Evolutionary conservation across 2,113 vertebrate species (phyloP), one percentile per base, ranked within the genome.

Genomic region (Paedocypris sp.): DNA sequence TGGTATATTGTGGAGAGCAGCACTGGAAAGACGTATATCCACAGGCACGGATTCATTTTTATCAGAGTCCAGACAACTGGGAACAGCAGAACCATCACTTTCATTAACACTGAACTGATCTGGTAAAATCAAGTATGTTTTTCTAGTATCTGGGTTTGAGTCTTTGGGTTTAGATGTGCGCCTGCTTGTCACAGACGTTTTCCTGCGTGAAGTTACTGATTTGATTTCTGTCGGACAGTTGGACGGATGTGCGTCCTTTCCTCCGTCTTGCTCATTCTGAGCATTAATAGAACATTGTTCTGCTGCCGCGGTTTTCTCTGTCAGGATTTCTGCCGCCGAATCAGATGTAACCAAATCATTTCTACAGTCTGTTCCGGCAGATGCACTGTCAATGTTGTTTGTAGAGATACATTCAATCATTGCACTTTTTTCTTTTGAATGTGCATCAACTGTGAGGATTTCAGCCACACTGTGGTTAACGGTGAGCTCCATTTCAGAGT

Each of bases 401-500:
- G 6, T 22, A 26, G 31, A 43, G 2, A 8, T 4, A 32, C n/a
- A 41, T 70, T 29, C 3, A 2, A 46, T 64, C 72, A 4, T 69
- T 1, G 15, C 23, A 13, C 28, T 12, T 33, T 2, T 53, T 49
- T 49, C 73, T 22, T 66, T 78, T 25, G 31, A 23, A 32, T 71
- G 80, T 9, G 68, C 79, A 49, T 78, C 73, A 56, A 84, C 80
- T 0, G 50, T 66, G 19, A 79, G 35, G 8, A 86, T 83, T 52
- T 83, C 75, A 18, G 38, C 2, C 47, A 19, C 22, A 23, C 10
- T 62, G 5, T 73, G 6, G 28, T 31, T 67, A 2, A 72, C 6
- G 1, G 82, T 84, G 20, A 84, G 74, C 4, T 86, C 85, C 85
- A 86, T 86, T 2, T 74, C 72, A 1, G 75, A 48, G 6, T 81